Conservation (phyloP, 2,113 vertebrate genomes). For the Electrona antarctica region DNA sequence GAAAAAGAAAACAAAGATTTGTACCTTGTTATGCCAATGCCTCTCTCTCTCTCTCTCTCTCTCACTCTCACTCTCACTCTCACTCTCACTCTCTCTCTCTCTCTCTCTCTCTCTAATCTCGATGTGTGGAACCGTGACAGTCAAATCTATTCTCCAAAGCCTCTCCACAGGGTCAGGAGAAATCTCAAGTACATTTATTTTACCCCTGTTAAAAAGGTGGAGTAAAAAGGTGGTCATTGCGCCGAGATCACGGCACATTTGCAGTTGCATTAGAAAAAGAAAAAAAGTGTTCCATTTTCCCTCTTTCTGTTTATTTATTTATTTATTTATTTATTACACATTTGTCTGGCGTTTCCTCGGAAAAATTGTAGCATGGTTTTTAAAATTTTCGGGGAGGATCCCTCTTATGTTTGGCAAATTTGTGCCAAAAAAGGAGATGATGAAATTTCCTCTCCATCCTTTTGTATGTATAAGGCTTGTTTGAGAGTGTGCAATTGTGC, state of each 20-base stretch:
- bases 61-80: neutral
- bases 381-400: slow-evolving; percentile 33
- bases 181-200: neutral
- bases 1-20: slow-evolving; percentile 7
- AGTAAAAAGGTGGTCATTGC: slow-evolving; percentile 9
- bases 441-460: slow-evolving; percentile 24
- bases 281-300: slow-evolving; percentile 12
- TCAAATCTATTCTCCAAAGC: slow-evolving; percentile 2
- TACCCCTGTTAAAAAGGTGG: slow-evolving; percentile 1
- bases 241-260: slow-evolving; percentile 16
- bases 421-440: slow-evolving; percentile 6
- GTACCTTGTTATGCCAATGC: neutral
- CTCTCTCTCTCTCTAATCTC: neutral
- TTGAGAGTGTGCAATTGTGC: slow-evolving; percentile 11
- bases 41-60: neutral
- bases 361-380: slow-evolving; percentile 52
- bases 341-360: slow-evolving; percentile 19
- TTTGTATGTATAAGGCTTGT: slow-evolving; percentile 23
- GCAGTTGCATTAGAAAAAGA: slow-evolving; percentile 12
- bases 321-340: neutral
- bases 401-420: slow-evolving; percentile 8
- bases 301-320: slow-evolving; percentile 17
- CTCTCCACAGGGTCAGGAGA: slow-evolving; percentile 52
- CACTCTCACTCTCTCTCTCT: neutral
- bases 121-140: neutral